phyloP scores from a whole-genome alignment of 2,888 invertebrate genomes.

The Pedicia rivosa region DNA sequence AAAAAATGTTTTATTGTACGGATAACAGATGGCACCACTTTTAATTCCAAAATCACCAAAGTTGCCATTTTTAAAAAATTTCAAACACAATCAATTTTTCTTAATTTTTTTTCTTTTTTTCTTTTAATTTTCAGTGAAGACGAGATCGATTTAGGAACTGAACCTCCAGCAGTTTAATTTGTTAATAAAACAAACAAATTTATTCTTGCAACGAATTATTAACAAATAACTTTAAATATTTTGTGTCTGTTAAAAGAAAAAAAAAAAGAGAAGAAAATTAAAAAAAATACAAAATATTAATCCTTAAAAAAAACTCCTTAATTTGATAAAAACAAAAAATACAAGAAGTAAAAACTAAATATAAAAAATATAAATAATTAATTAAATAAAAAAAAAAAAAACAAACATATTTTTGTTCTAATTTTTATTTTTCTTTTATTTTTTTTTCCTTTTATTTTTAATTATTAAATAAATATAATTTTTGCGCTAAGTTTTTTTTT shows the following conservation, averaged over 20 bases:
- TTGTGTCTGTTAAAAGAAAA: no score
- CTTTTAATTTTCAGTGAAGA: conserved; percentile 15
- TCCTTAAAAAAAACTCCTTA: no score
- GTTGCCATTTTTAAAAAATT: no score
- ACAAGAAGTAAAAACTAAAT: background rate
- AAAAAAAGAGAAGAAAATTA: no score
- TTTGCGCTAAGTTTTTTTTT: no score
- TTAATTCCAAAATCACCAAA: no score
- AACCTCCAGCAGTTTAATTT: conserved; percentile 28
- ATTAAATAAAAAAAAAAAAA: no score
- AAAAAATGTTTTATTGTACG: no score
- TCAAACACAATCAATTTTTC: conserved; percentile 8
- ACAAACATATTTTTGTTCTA: no score
- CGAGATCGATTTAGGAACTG: conserved; percentile 22
- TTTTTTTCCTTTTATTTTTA: background rate
- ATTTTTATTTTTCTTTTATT: background rate
- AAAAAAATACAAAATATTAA: background rate
- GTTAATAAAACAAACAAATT: background rate
- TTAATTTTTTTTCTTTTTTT: conserved; percentile 11
- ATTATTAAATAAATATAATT: background rate
- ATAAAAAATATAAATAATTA: background rate
- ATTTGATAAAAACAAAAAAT: background rate
- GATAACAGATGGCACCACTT: no score
- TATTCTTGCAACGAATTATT: no score
- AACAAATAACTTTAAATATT: no score